A percentile compares a stretch with the other conserved stretches of the same genome.
These are phyloP conservation scores for Azorinus chamasolen DNA, from an alignment of 2,888 invertebrate species.

Conservation along the genomic window DNA sequence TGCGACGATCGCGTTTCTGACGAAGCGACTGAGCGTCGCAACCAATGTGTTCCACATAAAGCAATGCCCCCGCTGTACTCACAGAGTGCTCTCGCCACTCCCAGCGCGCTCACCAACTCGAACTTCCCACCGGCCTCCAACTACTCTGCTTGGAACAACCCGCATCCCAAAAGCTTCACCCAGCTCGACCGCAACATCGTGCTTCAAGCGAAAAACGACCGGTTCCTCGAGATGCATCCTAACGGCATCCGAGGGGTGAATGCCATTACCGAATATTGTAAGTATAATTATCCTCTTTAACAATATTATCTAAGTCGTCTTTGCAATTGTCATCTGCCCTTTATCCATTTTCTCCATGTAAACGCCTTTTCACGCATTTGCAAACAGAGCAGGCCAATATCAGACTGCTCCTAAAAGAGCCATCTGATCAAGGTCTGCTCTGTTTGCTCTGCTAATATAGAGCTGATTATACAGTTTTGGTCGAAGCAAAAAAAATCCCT, in stretches of 20 bases:
- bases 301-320: too few species aligned
- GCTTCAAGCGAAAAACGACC: constrained; percentile 29
- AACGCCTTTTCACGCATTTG: too few species aligned
- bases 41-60: constrained; percentile 56
- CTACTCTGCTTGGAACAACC: constrained; percentile 35
- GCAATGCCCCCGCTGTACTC: constrained; percentile 57
- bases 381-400: too few species aligned
- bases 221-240: constrained; percentile 60
- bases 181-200: constrained; percentile 43
- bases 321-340: too few species aligned
- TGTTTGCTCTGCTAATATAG: too few species aligned
- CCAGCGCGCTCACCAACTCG: constrained; percentile 8
- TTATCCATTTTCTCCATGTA: too few species aligned
- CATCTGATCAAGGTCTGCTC: too few species aligned
- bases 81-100: constrained; percentile 19
- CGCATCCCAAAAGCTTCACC: constrained; percentile 21
- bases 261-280: constrained; percentile 53
- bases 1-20: too few species aligned
- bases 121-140: constrained; percentile 12
- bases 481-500: too few species aligned
- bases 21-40: constrained; percentile 41
- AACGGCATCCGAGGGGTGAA: constrained; percentile 54
- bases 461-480: too few species aligned
- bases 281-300: constrained; percentile 20
- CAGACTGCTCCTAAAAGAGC: too few species aligned